Conservation (phyloP, 2,888 invertebrate genomes). For the Temnothorax rugatulus region DNA sequence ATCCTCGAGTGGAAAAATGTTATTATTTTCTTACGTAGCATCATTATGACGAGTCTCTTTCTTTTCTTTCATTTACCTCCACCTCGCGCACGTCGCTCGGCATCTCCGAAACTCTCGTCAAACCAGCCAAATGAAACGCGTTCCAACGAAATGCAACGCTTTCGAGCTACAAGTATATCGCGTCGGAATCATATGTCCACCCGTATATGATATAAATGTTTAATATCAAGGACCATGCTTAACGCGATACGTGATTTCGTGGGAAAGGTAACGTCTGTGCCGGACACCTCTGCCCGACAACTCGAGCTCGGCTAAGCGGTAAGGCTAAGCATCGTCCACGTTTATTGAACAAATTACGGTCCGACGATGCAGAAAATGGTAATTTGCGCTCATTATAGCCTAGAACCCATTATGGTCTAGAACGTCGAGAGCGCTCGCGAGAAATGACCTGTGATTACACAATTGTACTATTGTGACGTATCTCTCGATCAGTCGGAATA, state of each 20-base stretch:
- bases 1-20: not conserved
- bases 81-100: not conserved
- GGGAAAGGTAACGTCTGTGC: conserved; percentile 40
- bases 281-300: conserved; percentile 6
- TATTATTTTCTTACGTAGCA: not conserved
- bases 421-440: not conserved
- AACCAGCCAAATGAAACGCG: not conserved
- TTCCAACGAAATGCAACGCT: not conserved
- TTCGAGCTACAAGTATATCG: too few species aligned
- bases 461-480: not conserved
- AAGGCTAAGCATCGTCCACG: conserved; percentile 8
- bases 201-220: conserved; percentile 31
- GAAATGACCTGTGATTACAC: not conserved
- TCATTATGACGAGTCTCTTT: not conserved
- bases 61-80: not conserved
- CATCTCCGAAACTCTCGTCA: not conserved
- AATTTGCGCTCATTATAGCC: conserved; percentile 20
- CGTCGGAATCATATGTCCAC: not conserved
- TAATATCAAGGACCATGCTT: conserved; percentile 28
- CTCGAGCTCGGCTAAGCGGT: not conserved
- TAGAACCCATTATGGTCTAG: not conserved
- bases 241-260: conserved; percentile 22
- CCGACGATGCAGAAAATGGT: conserved; percentile 28
- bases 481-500: not conserved
- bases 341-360: conserved; percentile 35